These are phyloP conservation scores for Emydura subglobosa DNA, from an alignment of 2,113 vertebrate genomes.

Conservation along the genomic window DNA sequence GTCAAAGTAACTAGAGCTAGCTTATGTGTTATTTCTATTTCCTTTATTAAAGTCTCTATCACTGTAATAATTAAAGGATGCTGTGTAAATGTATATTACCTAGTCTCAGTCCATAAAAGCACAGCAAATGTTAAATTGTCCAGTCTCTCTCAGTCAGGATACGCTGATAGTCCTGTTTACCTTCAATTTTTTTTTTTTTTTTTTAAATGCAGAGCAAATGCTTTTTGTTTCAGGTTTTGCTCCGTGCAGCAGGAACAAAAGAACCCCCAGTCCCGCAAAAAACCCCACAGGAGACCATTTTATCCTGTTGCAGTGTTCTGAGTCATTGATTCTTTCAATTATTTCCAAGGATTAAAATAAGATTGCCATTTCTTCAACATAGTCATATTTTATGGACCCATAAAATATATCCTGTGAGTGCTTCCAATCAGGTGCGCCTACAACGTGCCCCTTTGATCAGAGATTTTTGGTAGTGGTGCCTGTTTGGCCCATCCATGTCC, in stretches of 20 bases:
- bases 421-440: no score
- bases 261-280: neutral
- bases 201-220: neutral
- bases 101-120: neutral
- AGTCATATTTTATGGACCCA: neutral
- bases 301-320: neutral
- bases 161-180: neutral
- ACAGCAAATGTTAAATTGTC: neutral
- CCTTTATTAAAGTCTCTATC: neutral
- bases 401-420: neutral
- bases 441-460: no score
- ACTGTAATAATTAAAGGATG: constrained; percentile 16
- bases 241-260: neutral
- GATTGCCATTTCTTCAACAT: neutral
- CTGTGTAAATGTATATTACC: neutral
- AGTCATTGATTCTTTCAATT: constrained; percentile 1
- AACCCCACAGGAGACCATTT: neutral
- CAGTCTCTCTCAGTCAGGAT: fast-evolving
- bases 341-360: neutral
- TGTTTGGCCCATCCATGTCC: no score
- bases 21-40: constrained; percentile 42
- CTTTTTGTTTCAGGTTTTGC: neutral
- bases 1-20: constrained; percentile 19
- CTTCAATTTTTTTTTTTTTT: neutral
- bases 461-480: no score